Conservation (phyloP, 2,113 vertebrate genomes). For the Canis aureus region DNA sequence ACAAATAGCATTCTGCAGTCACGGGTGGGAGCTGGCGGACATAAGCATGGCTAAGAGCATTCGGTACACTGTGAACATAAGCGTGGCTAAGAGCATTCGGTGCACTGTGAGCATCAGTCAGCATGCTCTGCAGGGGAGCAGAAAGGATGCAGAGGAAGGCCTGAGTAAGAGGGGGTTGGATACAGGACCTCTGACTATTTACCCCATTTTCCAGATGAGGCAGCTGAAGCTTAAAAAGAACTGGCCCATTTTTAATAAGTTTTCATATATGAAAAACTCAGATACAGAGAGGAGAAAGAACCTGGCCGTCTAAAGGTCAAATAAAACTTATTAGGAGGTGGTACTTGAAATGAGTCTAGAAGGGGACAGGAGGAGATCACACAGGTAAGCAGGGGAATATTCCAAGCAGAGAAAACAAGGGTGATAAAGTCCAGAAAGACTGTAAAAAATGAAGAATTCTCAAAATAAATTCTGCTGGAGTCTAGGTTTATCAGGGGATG, state of each 20-base stretch:
- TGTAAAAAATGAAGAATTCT: not conserved
- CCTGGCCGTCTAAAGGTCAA: not conserved
- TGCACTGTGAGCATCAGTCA: rapidly evolving
- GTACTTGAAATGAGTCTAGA: not conserved
- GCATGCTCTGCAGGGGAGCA: not conserved
- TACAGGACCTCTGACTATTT: not conserved
- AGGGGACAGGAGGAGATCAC: not conserved
- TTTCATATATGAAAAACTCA: not conserved
- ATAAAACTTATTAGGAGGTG: not conserved
- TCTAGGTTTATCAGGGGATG: not conserved
- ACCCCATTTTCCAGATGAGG: not conserved
- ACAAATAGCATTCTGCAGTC: not conserved
- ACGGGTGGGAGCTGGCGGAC: not conserved
- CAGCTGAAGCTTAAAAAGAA: not conserved
- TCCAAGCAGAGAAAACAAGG: not conserved
- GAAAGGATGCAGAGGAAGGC: not conserved
- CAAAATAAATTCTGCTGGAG: not conserved
- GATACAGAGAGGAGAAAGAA: not conserved
- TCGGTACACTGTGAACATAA: too few relatives aligned
- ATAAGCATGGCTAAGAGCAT: not conserved
- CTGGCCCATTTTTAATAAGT: not conserved
- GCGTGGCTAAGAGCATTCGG: not conserved
- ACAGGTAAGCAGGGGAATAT: not conserved
- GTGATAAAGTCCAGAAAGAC: not conserved
- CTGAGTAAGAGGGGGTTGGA: not conserved